Evolutionary conservation across 2,797 vertebrate species (phyloP).

Genomic region (Fratercula arctica): DNA sequence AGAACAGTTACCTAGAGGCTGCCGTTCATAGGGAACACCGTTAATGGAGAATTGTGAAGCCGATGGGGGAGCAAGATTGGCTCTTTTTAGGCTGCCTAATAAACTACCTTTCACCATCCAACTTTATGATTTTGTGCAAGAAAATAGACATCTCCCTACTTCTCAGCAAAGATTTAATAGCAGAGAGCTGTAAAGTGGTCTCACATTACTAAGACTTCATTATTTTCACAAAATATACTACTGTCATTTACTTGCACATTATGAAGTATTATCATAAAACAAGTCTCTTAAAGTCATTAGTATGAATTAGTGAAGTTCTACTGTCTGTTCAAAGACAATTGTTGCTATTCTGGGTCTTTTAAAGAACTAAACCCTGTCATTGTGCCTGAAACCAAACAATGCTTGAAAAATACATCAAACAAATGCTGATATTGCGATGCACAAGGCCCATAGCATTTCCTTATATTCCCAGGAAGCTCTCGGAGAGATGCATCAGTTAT

Average conservation of each 20-base stretch:
- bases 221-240: slow-evolving; percentile 64
- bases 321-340: background rate
- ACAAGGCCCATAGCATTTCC: slow-evolving; percentile 20
- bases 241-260: slow-evolving; percentile 39
- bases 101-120: slow-evolving; percentile 4
- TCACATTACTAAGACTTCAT: slow-evolving; percentile 41
- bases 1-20: background rate
- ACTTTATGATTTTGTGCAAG: slow-evolving; percentile 27
- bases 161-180: slow-evolving; percentile 55
- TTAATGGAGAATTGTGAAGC: background rate
- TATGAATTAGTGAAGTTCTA: slow-evolving; percentile 26
- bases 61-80: background rate
- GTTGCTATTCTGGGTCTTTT: background rate
- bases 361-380: background rate
- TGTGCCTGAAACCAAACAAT: slow-evolving; percentile 40
- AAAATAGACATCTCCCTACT: slow-evolving; percentile 2
- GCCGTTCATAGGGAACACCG: background rate
- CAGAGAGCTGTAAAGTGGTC: slow-evolving; percentile 15
- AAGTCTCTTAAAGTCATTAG: slow-evolving; percentile 26
- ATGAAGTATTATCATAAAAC: slow-evolving; percentile 49
- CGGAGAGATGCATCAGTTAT: background rate
- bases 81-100: background rate
- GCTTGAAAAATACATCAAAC: slow-evolving; percentile 58
- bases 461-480: background rate
- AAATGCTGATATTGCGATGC: background rate